These are phyloP conservation scores for Stercorarius parasiticus DNA, from an alignment of 2,113 vertebrate species.

Conservation along the genomic window DNA sequence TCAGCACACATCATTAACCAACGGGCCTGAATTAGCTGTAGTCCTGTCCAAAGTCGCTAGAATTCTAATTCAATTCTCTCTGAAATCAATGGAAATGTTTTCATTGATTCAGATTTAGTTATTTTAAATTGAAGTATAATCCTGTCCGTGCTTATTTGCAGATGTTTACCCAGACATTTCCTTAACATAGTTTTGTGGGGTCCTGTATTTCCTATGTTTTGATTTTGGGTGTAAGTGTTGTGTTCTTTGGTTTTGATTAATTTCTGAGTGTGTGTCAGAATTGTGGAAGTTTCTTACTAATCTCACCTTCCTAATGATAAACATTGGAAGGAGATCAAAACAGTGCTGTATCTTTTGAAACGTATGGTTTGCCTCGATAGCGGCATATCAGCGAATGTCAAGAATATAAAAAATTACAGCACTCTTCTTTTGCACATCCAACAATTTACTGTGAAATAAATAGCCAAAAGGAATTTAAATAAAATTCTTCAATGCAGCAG, in stretches of 20 bases:
- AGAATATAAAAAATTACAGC: background rate
- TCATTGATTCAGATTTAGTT: background rate
- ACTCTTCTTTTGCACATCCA: background rate
- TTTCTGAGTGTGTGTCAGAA: background rate
- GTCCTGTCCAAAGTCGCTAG: background rate
- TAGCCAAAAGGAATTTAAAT: background rate
- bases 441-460: background rate
- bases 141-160: background rate
- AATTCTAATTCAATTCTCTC: background rate
- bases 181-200: background rate
- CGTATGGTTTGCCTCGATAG: slow-evolving; percentile 16
- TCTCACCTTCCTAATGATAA: slow-evolving; percentile 16
- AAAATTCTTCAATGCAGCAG: background rate
- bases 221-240: background rate
- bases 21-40: background rate
- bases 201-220: slow-evolving; percentile 31
- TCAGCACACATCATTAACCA: background rate
- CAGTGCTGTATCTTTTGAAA: background rate
- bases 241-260: background rate
- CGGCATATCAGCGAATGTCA: background rate
- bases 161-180: slow-evolving; percentile 31
- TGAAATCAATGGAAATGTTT: background rate
- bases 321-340: background rate
- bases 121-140: background rate
- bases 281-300: background rate